Evolutionary conservation across 2,888 invertebrate species (phyloP).

Genomic region (Ophioninae sp.): DNA sequence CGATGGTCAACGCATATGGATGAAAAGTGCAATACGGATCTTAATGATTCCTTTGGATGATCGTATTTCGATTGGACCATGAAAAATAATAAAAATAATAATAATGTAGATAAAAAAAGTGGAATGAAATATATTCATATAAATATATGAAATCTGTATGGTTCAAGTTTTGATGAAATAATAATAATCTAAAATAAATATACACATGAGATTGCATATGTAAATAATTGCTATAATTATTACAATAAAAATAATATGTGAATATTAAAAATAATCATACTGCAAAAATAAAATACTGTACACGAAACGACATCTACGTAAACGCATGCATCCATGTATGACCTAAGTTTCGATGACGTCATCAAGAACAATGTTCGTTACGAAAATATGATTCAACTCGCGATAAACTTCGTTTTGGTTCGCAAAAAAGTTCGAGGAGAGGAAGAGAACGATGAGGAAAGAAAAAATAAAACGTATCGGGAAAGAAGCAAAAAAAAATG

Average conservation of each 20-base stretch:
- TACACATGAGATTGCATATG: not conserved
- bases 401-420: not conserved
- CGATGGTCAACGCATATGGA: not conserved
- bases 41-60: not conserved
- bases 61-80: not conserved
- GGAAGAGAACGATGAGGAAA: not conserved
- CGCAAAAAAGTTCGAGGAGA: not conserved
- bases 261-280: not conserved
- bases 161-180: not conserved
- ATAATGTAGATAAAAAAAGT: not conserved
- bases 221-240: not conserved
- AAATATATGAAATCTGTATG: not conserved
- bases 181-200: not conserved
- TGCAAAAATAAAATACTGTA: too few species aligned
- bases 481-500: conserved; percentile 4
- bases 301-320: not conserved
- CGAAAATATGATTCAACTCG: not conserved
- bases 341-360: not conserved
- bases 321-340: not conserved
- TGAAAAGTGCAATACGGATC: conserved; percentile 10
- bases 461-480: not conserved
- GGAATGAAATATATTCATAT: not conserved
- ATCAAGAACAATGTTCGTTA: not conserved
- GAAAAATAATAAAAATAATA: not conserved
- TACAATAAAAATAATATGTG: not conserved